A percentile compares a stretch with the other conserved stretches of the same genome.
Conservation (phyloP, 2,113 vertebrate species). For the Fulmarus glacialis region DNA sequence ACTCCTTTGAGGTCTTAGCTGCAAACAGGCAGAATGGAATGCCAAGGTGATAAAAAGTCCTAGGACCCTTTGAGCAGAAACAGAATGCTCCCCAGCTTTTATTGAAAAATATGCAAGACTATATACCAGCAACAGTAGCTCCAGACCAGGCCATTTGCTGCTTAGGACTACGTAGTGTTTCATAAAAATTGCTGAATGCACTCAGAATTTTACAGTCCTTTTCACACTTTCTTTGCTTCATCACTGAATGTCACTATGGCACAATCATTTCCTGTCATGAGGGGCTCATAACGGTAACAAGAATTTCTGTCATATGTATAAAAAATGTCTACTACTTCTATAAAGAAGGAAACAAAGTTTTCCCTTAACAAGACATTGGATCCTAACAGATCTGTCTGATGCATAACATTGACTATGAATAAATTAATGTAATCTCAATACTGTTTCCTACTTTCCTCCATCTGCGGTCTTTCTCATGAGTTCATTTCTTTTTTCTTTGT, state of each 20-base stretch:
- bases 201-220: not conserved
- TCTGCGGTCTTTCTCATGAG: not conserved
- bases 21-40: not conserved
- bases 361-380: not conserved
- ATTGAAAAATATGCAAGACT: not conserved
- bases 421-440: not conserved
- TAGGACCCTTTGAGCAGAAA: not conserved
- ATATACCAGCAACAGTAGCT: not conserved
- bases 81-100: not conserved
- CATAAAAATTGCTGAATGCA: not conserved
- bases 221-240: not conserved
- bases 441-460: not conserved
- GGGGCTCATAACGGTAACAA: not conserved
- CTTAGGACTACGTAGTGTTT: rapidly evolving
- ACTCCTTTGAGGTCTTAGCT: not conserved
- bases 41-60: not conserved
- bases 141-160: not conserved
- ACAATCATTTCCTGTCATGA: not conserved
- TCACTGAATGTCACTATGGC: not conserved
- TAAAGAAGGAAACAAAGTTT: not conserved
- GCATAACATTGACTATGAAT: not conserved
- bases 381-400: not conserved
- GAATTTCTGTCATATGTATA: not conserved
- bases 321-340: not conserved
- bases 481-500: not conserved